A percentile compares a stretch with the other conserved stretches of the same genome.
Evolutionary conservation across 2,888 invertebrate genomes (phyloP).

Genomic region (Lepidochrysops patricia): DNA sequence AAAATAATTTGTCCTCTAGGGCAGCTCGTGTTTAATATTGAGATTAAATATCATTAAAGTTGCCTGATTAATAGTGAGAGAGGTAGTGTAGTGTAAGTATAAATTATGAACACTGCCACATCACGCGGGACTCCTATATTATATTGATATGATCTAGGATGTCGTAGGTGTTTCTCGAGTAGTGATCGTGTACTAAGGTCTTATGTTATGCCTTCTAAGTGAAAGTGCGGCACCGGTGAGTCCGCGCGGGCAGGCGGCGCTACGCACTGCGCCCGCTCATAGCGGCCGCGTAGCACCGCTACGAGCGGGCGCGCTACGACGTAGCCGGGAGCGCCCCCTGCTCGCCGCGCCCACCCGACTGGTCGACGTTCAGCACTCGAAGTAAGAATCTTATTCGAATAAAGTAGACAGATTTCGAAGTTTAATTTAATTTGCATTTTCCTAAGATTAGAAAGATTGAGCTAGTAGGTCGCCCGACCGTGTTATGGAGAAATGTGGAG

Average conservation of each 20-base stretch:
- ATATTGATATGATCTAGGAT: conserved; percentile 75
- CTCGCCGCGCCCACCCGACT: conserved; percentile 29
- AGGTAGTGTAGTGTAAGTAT: conserved; percentile 64
- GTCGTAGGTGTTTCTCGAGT: conserved; percentile 72
- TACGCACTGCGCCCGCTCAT: conserved; percentile 21
- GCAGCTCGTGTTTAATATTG: conserved; percentile 49
- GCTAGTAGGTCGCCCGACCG: conserved; percentile 72
- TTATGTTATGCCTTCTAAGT: conserved; percentile 68
- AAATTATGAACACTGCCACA: conserved; percentile 53
- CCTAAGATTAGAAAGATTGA: conserved; percentile 73
- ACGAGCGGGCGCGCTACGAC: conserved; percentile 10
- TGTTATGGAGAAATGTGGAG: conserved; percentile 71
- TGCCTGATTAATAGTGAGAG: conserved; percentile 68
- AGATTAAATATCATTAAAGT: conserved; percentile 52
- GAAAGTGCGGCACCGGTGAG: conserved; percentile 26
- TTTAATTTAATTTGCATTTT: conserved; percentile 73
- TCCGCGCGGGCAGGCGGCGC: conserved; percentile 25
- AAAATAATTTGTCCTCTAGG: conserved; percentile 40
- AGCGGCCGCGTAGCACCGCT: conserved; percentile 30
- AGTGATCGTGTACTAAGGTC: conserved; percentile 70
- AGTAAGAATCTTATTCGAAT: conserved; percentile 68
- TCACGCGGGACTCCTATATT: conserved; percentile 54
- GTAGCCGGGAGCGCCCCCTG: conserved; percentile 8
- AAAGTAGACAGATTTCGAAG: conserved; percentile 70
- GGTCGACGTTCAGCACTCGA: conserved; percentile 54